Evolutionary conservation across 2,888 invertebrate species (phyloP), one percentile per base, ranked within the genome.

Genomic region (Hydrotaea diabolus): DNA sequence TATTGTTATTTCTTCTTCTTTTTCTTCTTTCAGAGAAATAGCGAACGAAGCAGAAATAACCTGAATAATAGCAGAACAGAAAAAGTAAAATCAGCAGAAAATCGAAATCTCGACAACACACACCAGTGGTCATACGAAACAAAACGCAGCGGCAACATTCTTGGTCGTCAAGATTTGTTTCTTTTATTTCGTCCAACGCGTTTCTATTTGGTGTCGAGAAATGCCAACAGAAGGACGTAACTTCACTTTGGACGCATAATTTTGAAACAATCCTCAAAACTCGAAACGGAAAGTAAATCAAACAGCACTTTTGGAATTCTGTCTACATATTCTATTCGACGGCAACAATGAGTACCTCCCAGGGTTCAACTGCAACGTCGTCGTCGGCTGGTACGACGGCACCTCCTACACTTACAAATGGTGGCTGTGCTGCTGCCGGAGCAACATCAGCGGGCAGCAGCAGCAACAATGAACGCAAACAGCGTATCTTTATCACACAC

Each of bases 401-500:
- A 4, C 64, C 57, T 7, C 17, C 55, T n/a, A 19, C 62, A 11
- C 43, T 78, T 23, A 76, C 75, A 46, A 81, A 78, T 49, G 81
- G 73, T 57, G 66, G 64, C 31, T 31, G 64, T 73, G 62, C 64
- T 31, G 19, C 66, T 21, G 43, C 31, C 8, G 5, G 31, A 2
- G 19, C n/a, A 17, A 36, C 69, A 69, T 19, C 69, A 23, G 8
- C 69, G 8, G n/a, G 69, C 21, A 23, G 36, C 64, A 43, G 23
- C 23, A 39, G 57, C 57, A 66, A 55, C 74, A 85, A 71, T 69
- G 82, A 82, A 71, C 80, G 81, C 66, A 72, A 75, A 81, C 81
- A 85, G 76, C 85, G 85, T 69, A 82, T 87, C 43, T 85, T 85
- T 77, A 86, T 88, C 88, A 96, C 96, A 85, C 94, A 94, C 92